These are phyloP conservation scores for Lasius fuliginosus DNA, from an alignment of 2,888 invertebrate species.

Conservation along the genomic window DNA sequence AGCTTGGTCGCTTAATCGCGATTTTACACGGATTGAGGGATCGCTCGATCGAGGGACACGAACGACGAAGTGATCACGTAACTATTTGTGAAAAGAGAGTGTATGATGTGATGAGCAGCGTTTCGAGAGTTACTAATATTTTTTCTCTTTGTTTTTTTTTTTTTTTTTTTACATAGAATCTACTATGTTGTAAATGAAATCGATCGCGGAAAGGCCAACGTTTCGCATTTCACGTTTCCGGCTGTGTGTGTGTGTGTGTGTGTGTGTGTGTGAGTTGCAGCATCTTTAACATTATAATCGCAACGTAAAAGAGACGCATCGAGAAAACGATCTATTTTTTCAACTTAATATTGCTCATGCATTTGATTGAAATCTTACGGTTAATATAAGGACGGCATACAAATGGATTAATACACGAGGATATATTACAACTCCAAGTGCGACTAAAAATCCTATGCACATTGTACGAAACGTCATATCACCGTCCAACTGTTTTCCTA, in stretches of 20 bases:
- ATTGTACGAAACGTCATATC: not conserved
- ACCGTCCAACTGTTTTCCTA: not conserved
- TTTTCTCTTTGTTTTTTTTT: not conserved
- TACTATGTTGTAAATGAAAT: conserved; percentile 16
- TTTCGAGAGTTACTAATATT: not conserved
- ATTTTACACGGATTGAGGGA: conserved; percentile 28
- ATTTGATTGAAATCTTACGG: conserved; percentile 58
- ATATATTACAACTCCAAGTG: conserved; percentile 1
- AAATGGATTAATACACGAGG: conserved; percentile 60
- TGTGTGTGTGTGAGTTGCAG: not conserved
- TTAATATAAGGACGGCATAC: conserved; percentile 72
- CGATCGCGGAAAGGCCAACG: not conserved
- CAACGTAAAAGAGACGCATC: conserved; percentile 20
- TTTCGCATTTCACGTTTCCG: not conserved
- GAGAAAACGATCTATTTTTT: conserved; percentile 12
- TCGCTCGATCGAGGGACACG: not conserved
- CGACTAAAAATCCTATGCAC: not conserved
- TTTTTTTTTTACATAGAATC: not conserved
- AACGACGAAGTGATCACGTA: conserved; percentile 7
- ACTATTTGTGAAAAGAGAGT: conserved; percentile 7
- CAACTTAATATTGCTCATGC: conserved; percentile 36
- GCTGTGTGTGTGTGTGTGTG: not conserved
- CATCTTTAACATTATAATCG: conserved; percentile 7
- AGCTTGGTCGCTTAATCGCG: conserved; percentile 40
- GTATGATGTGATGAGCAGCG: not conserved